Evolutionary conservation across 2,113 vertebrate genomes (phyloP).

Genomic region (Podarcis muralis): DNA sequence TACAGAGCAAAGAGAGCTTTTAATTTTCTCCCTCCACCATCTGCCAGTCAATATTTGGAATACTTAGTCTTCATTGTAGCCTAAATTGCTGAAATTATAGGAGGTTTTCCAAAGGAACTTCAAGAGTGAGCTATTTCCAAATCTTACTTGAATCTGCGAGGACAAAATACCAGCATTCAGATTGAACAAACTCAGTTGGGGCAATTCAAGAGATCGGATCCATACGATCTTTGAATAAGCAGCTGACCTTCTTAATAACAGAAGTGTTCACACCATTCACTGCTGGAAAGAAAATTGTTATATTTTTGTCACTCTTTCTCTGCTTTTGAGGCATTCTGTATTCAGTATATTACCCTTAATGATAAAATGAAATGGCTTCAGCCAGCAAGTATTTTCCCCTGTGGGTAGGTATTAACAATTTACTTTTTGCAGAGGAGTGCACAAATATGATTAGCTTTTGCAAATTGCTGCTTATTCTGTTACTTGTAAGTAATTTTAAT

Average conservation of each 20-base stretch:
- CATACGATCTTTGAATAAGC: not conserved
- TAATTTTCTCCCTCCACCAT: accelerated
- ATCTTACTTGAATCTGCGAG: not conserved
- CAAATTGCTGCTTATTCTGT: slow-evolving; percentile 75
- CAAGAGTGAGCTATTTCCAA: not conserved
- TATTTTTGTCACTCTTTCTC: not conserved
- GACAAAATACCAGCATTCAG: not conserved
- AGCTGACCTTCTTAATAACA: not conserved
- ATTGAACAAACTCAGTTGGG: not conserved
- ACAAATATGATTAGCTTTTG: slow-evolving; percentile 78
- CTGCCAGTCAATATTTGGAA: not conserved
- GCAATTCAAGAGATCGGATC: not conserved
- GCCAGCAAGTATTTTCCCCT: slow-evolving; percentile 54
- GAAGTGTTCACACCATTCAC: not conserved
- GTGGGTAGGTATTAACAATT: slow-evolving; percentile 67
- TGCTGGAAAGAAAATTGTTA: not conserved
- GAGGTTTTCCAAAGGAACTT: not conserved
- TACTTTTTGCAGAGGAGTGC: slow-evolving; percentile 73
- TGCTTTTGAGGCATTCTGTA: not conserved
- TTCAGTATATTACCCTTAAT: slow-evolving; percentile 36
- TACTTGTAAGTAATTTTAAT: slow-evolving; percentile 80
- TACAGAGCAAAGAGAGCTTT: not conserved
- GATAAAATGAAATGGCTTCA: slow-evolving; percentile 44
- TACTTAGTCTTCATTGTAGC: not conserved
- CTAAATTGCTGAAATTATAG: not conserved